Evolutionary conservation across 2,113 vertebrate genomes (phyloP).

Genomic region (Festucalex cinctus): DNA sequence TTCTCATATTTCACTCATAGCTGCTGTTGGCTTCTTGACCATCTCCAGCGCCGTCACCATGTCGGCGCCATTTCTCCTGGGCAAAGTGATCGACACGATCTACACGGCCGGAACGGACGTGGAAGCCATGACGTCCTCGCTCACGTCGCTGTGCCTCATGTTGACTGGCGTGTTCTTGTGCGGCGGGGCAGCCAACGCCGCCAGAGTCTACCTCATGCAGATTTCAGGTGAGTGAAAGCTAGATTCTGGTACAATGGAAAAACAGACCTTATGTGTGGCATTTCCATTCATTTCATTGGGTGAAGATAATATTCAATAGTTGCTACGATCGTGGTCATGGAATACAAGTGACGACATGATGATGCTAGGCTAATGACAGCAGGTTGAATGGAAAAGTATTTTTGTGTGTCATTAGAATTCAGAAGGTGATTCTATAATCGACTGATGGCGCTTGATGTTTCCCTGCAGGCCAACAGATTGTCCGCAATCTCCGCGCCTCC

Average conservation of each 20-base stretch:
- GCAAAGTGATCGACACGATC: conserved; percentile 90
- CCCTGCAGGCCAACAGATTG: conserved; percentile 85
- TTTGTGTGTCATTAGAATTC: too few relatives aligned
- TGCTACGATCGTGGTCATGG: too few relatives aligned
- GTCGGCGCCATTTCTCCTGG: conserved; percentile 94
- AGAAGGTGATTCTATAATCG: background rate
- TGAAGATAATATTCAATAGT: too few relatives aligned
- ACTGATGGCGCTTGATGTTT: conserved; percentile 4
- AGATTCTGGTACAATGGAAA: background rate
- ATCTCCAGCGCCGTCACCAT: conserved; percentile 93
- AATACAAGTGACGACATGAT: too few relatives aligned
- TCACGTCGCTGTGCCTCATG: conserved; percentile 81
- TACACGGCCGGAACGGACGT: conserved; percentile 73
- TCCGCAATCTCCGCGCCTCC: conserved; percentile 81
- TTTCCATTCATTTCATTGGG: too few relatives aligned
- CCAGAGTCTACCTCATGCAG: conserved; percentile 94
- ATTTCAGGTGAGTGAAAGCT: conserved; percentile 78
- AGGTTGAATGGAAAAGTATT: too few relatives aligned
- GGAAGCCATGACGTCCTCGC: conserved; percentile 69
- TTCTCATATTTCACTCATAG: conserved; percentile 53
- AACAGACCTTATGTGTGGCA: background rate
- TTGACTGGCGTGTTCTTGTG: conserved; percentile 86
- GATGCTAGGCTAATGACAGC: too few relatives aligned
- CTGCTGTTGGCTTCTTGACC: conserved; percentile 86
- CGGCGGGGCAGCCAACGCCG: conserved; percentile 87